phyloP scores from a whole-genome alignment of 2,113 vertebrate genomes.

The Odontesthes bonariensis region DNA sequence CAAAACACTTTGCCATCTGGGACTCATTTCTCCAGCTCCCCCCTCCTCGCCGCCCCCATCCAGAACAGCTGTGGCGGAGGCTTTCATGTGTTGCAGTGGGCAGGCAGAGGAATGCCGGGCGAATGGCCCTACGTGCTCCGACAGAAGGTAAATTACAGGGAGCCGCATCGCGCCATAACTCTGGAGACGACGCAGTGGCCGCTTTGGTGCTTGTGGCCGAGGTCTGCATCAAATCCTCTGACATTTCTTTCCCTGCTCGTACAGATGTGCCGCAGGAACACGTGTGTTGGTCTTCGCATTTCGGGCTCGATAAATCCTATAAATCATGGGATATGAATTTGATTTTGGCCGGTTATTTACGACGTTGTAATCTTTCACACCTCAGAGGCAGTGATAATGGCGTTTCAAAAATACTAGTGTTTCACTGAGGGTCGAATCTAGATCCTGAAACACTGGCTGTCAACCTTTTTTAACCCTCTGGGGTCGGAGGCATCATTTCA shows the following conservation, averaged over 20 bases:
- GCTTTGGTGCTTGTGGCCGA: slow-evolving; percentile 60
- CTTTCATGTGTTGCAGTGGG: slow-evolving; percentile 76
- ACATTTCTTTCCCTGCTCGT: slow-evolving; percentile 40
- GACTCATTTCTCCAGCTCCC: slow-evolving; percentile 68
- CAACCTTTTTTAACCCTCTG: too few relatives aligned
- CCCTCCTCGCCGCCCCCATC: slow-evolving; percentile 28
- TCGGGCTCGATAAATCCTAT: too few relatives aligned
- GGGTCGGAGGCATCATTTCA: too few relatives aligned
- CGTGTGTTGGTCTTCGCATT: background rate
- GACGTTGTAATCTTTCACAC: too few relatives aligned
- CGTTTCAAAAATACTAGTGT: too few relatives aligned
- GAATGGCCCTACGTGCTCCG: slow-evolving; percentile 45
- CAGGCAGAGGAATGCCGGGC: slow-evolving; percentile 69
- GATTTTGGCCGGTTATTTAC: too few relatives aligned
- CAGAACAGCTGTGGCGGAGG: slow-evolving; percentile 73
- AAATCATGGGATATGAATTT: too few relatives aligned
- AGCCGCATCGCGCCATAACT: slow-evolving; percentile 39
- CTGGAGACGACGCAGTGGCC: slow-evolving; percentile 51
- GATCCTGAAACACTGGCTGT: too few relatives aligned
- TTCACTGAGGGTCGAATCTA: too few relatives aligned
- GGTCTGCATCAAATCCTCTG: slow-evolving; percentile 31
- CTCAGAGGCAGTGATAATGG: too few relatives aligned
- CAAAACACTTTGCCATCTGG: slow-evolving; percentile 74
- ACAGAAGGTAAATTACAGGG: slow-evolving; percentile 79
- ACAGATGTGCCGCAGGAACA: slow-evolving; percentile 44